These are phyloP conservation scores for Amazona guildingii DNA, from an alignment of 2,113 vertebrate genomes.

Conservation along the genomic window DNA sequence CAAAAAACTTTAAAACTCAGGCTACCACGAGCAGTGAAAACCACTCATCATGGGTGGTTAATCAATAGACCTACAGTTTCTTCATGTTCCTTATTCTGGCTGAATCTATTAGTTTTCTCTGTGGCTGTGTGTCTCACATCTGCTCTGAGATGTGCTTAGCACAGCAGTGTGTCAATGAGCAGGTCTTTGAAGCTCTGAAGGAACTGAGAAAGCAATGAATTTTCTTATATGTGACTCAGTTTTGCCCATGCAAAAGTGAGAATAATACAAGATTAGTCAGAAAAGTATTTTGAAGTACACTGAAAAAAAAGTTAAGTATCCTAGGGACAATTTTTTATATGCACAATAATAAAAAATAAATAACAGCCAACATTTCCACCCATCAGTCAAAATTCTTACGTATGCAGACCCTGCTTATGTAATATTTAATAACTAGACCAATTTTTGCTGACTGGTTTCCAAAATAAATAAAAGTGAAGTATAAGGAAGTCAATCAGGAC, in stretches of 20 bases:
- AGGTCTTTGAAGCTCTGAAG: neutral
- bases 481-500: neutral
- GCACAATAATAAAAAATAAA: neutral
- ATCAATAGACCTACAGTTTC: neutral
- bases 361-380: neutral
- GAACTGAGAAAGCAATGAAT: neutral
- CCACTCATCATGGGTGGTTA: neutral
- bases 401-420: neutral
- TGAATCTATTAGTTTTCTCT: neutral
- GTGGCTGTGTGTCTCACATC: neutral
- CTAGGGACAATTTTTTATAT: neutral
- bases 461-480: neutral
- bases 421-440: neutral
- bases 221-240: neutral
- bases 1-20: neutral
- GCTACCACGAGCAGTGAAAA: neutral
- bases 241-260: neutral
- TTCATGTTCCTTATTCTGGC: neutral
- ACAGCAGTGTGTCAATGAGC: neutral
- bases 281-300: neutral
- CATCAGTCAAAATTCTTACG: neutral
- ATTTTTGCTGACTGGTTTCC: neutral
- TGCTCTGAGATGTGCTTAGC: neutral
- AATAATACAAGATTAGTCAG: neutral
- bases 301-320: neutral